Evolutionary conservation across 1,140 invertebrate genomes (phyloP).

Genomic region (Reticulitermes speratus): DNA sequence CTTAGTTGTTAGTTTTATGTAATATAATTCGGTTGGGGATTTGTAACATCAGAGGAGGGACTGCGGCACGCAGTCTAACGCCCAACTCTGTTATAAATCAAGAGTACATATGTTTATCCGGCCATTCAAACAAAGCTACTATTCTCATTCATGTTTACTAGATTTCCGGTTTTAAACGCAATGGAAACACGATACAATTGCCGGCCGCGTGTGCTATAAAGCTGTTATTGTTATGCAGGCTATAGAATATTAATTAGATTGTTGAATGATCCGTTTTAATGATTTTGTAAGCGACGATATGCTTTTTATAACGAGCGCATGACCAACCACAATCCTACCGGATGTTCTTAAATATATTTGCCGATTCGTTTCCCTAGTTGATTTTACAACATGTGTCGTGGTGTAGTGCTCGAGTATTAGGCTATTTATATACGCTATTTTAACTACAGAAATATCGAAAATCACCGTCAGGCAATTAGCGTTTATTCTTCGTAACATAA

Average conservation of each 20-base stretch:
- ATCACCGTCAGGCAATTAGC: too few species aligned
- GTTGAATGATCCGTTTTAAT: not conserved
- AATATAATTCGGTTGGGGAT: not conserved
- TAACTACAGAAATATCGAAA: too few species aligned
- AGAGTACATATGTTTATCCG: not conserved
- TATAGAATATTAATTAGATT: not conserved
- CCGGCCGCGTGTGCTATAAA: not conserved
- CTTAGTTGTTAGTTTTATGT: not conserved
- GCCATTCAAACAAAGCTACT: not conserved
- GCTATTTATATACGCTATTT: too few species aligned
- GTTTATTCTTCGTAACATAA: too few species aligned
- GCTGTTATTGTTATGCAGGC: not conserved
- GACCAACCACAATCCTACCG: too few species aligned
- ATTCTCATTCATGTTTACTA: not conserved
- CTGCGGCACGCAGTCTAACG: not conserved
- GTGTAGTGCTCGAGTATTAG: too few species aligned
- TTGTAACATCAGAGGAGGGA: not conserved
- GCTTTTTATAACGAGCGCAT: not conserved
- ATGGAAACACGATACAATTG: not conserved
- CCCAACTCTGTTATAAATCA: not conserved
- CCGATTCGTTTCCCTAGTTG: too few species aligned
- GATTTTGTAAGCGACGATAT: not conserved
- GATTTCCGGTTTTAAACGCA: not conserved
- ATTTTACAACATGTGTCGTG: too few species aligned
- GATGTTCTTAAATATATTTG: too few species aligned